Evolutionary conservation across 2,113 vertebrate species (phyloP).

Genomic region (Cacatua alba): DNA sequence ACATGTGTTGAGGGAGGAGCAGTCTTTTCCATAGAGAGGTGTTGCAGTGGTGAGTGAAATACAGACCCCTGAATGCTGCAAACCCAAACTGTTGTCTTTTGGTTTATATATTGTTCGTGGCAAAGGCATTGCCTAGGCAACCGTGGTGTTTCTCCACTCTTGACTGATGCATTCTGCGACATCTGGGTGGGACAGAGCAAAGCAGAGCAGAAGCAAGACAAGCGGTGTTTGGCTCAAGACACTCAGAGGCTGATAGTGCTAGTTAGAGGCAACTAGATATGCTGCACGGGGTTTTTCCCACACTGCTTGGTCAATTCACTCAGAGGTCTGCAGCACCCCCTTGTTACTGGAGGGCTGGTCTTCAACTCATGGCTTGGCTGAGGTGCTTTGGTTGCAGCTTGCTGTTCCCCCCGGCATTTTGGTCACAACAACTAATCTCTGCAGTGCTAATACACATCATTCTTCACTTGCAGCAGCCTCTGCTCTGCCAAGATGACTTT

Average conservation of each 20-base stretch:
- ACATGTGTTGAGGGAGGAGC: neutral
- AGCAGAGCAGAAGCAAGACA: neutral
- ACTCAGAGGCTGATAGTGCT: neutral
- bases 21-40: neutral
- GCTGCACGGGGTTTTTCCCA: neutral
- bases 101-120: slow-evolving; percentile 15
- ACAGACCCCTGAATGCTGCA: neutral
- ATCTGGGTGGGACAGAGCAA: neutral
- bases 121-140: slow-evolving; percentile 48
- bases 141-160: slow-evolving; percentile 20
- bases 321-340: neutral
- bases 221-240: neutral
- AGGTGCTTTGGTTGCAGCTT: fast-evolving
- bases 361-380: neutral
- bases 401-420: neutral
- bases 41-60: neutral
- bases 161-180: neutral
- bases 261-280: neutral
- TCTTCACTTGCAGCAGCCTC: neutral
- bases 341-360: neutral
- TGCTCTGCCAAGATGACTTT: neutral
- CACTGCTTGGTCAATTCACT: neutral
- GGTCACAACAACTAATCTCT: neutral
- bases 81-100: neutral
- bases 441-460: neutral